phyloP scores from a whole-genome alignment of 1,140 invertebrate genomes.

The Hycleus cichorii region DNA sequence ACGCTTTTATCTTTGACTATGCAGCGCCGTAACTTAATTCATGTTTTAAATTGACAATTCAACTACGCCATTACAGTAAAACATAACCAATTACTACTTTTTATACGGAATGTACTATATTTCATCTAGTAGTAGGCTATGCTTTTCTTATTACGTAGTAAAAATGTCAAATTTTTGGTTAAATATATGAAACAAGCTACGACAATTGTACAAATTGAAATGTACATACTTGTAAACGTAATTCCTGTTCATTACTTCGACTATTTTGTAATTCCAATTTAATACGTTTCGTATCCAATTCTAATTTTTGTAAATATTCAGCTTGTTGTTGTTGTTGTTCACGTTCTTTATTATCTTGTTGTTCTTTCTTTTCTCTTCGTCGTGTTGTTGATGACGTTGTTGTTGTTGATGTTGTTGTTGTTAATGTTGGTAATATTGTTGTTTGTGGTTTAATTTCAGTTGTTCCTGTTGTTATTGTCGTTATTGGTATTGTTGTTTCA shows the following conservation, averaged over 20 bases:
- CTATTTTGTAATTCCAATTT: conserved; percentile 69
- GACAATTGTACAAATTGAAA: neutral
- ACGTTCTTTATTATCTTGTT: conserved; percentile 31
- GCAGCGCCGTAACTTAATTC: conserved; percentile 62
- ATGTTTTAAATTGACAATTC: too few species aligned
- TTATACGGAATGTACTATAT: too few species aligned
- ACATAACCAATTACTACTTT: too few species aligned
- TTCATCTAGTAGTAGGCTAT: conserved; percentile 61
- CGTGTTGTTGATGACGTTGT: conserved; percentile 10
- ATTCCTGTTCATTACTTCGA: conserved; percentile 75
- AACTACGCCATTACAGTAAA: too few species aligned
- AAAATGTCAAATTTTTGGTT: too few species aligned
- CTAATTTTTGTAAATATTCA: conserved; percentile 47
- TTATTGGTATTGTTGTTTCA: neutral
- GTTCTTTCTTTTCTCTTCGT: too few species aligned
- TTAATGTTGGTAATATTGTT: neutral
- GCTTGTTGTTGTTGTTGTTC: conserved; percentile 47
- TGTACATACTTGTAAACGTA: conserved; percentile 67
- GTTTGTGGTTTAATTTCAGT: too few species aligned
- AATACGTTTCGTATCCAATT: conserved; percentile 71
- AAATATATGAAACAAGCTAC: too few species aligned
- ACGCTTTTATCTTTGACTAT: too few species aligned
- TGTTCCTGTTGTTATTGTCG: neutral
- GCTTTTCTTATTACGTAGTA: too few species aligned
- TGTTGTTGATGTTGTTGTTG: neutral